Evolutionary conservation across 2,888 invertebrate genomes (phyloP), one percentile per base, ranked within the genome.

Genomic region (Diarsia mendica): DNA sequence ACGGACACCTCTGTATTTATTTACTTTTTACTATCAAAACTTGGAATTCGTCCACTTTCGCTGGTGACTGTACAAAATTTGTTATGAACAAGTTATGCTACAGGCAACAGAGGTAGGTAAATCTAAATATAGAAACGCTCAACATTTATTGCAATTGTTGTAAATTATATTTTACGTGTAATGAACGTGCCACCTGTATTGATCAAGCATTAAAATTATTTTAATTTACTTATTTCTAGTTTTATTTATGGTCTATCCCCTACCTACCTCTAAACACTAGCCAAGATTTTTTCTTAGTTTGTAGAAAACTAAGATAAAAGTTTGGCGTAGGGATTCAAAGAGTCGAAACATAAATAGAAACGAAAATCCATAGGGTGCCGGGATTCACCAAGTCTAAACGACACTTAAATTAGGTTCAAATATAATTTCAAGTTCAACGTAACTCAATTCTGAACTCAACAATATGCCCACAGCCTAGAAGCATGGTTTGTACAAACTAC

Each of bases 161-260:
- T 23, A 28, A 20, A 49, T 49, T 49, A 33, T 49, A 28, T 33
- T 66, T 13, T 18, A 39, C 39, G 39, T 39, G n/a, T 44, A 46
- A 39, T 39, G 28, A 58, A 58, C 28, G 8, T 28, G 8, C 3
- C 8, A 23, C 11, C 2, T 18, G 23, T 4, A n/a, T 6, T 65
- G 2, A 75, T 49, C 10, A n/a, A 49, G 28, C 58, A 76, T 8
- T 75, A 66, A 75, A 39, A 75, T 9, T 49, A 58, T 8, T 66
- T 1, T 18, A 39, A 39, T n/a, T 39, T 28, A 44, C 20, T 49
- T 28, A 44, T 23, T 49, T 49, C 9, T 6, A 39, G 65, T 75
- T 75, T 75, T n/a, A 75, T 65, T 65, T 75, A 49, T 0, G 1
- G 9, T 49, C 11, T 15, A 20, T 23, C 2, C 39, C 39, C 6